phyloP scores from a whole-genome alignment of 2,113 vertebrate genomes.

The Chamaea fasciata region DNA sequence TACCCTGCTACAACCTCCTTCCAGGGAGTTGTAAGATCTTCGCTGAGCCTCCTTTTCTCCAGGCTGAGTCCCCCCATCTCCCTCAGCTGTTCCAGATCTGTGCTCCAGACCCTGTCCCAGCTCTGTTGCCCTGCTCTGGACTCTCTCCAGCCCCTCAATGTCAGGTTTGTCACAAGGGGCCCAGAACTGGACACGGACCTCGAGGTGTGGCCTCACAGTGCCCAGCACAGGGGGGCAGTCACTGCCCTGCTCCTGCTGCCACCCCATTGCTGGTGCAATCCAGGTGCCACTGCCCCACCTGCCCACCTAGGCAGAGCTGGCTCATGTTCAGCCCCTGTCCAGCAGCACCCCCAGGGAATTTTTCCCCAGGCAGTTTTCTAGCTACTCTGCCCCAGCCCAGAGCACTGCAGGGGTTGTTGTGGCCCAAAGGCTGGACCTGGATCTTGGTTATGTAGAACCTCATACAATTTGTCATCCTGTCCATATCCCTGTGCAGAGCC shows the following conservation, averaged over 20 bases:
- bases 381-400: not conserved
- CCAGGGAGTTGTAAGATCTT: not conserved
- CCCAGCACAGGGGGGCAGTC: not conserved
- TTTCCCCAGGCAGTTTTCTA: not conserved
- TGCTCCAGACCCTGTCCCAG: not conserved
- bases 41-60: not conserved
- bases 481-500: not conserved
- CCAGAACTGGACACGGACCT: not conserved
- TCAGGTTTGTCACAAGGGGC: not conserved
- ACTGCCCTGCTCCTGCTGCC: not conserved
- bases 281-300: not conserved
- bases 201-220: not conserved
- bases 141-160: not conserved
- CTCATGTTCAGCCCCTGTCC: not conserved
- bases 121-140: not conserved
- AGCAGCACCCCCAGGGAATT: not conserved
- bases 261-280: not conserved
- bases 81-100: not conserved
- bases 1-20: not conserved
- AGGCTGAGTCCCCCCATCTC: not conserved
- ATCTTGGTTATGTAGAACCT: not conserved
- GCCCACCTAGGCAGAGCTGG: not conserved
- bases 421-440: not conserved
- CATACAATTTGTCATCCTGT: not conserved
- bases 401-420: not conserved